Conservation (phyloP, 2,888 invertebrate species). For the Lycophotia porphyrea region DNA sequence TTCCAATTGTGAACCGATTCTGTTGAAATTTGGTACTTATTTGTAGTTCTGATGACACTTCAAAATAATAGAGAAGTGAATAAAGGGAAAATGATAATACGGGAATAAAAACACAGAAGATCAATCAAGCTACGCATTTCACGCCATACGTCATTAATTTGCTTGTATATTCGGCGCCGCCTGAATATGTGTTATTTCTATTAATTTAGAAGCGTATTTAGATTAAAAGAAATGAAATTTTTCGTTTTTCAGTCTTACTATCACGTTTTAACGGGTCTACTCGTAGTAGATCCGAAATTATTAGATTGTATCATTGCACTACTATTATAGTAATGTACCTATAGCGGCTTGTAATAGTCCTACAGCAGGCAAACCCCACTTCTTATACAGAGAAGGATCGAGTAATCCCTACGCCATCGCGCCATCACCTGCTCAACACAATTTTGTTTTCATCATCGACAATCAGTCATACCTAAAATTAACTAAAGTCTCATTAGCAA, state of each 20-base stretch:
- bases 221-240: neutral
- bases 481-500: neutral
- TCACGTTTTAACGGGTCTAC: neutral
- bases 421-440: neutral
- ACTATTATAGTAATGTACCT: constrained; percentile 24
- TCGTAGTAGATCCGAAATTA: neutral
- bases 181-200: neutral
- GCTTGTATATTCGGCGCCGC: neutral
- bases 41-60: no score
- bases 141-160: neutral
- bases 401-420: neutral
- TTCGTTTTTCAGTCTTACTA: neutral
- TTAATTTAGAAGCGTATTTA: neutral
- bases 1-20: no score
- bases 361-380: constrained; percentile 10
- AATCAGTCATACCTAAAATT: neutral
- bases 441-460: neutral
- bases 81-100: neutral
- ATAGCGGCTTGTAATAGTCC: neutral
- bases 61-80: neutral
- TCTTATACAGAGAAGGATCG: neutral
- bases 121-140: neutral
- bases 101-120: neutral
- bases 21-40: no score
- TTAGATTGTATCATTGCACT: constrained; percentile 24